A percentile compares a stretch with the other conserved stretches of the same genome.
Conservation (phyloP, 2,797 vertebrate genomes). For the Poecilia picta region DNA sequence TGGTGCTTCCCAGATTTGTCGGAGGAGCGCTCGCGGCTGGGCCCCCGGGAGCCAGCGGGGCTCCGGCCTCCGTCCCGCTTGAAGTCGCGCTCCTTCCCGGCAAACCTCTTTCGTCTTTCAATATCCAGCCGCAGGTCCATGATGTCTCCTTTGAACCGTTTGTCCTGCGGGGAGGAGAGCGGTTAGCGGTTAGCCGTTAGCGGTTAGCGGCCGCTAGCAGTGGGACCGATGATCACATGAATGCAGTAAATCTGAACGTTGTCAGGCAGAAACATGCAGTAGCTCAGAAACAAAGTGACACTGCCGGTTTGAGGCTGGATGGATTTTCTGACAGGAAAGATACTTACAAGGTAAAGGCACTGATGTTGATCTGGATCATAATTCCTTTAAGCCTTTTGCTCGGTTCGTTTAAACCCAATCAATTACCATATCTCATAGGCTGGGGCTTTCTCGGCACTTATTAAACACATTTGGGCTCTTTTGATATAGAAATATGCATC, state of each 20-base stretch:
- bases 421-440: conserved; percentile 98
- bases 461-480: conserved; percentile 96
- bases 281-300: conserved; percentile 53
- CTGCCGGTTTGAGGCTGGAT: conserved; percentile 67
- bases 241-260: neutral
- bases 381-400: conserved; percentile 90
- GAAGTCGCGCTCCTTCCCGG: conserved; percentile 87
- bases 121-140: conserved; percentile 98
- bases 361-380: conserved; percentile 95
- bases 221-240: neutral
- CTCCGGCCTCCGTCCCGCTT: conserved; percentile 91
- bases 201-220: no score
- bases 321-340: conserved; percentile 80
- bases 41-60: conserved; percentile 92
- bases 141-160: conserved; percentile 93
- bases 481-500: conserved; percentile 97
- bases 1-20: conserved; percentile 95
- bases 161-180: conserved; percentile 80
- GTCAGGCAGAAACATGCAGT: conserved; percentile 67
- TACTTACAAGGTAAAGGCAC: conserved; percentile 96
- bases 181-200: conserved; percentile 9
- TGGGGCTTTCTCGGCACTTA: conserved; percentile 80
- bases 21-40: conserved; percentile 90
- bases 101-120: conserved; percentile 95
- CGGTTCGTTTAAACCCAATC: conserved; percentile 88